Conservation (phyloP, 2,113 vertebrate species). For the Oreochromis spilurus region DNA sequence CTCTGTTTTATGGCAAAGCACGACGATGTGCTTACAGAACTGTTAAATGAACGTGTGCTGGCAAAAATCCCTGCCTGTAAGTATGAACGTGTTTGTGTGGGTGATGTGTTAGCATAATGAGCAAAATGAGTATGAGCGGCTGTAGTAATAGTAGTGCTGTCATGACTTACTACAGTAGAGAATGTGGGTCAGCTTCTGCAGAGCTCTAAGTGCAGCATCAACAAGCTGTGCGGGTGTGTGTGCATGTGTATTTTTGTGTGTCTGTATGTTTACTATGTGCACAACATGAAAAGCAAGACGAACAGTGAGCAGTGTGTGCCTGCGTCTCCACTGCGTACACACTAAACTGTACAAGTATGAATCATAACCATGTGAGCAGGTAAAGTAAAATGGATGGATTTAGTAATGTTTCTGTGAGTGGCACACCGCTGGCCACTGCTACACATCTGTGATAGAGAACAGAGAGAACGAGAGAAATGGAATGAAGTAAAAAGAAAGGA, state of each 20-base stretch:
- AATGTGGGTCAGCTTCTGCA: constrained; percentile 62
- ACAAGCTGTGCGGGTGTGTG: constrained; percentile 3
- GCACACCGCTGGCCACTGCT: neutral
- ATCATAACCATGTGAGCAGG: neutral
- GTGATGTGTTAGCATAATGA: neutral
- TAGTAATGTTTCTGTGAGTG: neutral
- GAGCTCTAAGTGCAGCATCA: constrained; percentile 8
- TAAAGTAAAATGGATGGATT: neutral
- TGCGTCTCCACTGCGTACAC: neutral
- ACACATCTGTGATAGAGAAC: neutral
- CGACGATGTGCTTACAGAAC: neutral
- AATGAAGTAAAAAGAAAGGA: neutral
- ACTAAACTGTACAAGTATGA: neutral
- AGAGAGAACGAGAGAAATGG: too few relatives aligned
- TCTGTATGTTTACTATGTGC: neutral
- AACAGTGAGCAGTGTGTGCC: neutral
- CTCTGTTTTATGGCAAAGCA: neutral
- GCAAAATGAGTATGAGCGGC: neutral
- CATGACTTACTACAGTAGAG: constrained; percentile 38
- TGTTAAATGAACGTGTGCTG: neutral
- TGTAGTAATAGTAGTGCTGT: constrained; percentile 24
- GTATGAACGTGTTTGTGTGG: neutral
- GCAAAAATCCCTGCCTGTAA: neutral
- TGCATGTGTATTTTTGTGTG: neutral
- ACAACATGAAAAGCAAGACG: neutral